A percentile compares a stretch with the other conserved stretches of the same genome.
phyloP scores from a whole-genome alignment of 2,797 vertebrate genomes.

The Chaetodon trifasciatus region DNA sequence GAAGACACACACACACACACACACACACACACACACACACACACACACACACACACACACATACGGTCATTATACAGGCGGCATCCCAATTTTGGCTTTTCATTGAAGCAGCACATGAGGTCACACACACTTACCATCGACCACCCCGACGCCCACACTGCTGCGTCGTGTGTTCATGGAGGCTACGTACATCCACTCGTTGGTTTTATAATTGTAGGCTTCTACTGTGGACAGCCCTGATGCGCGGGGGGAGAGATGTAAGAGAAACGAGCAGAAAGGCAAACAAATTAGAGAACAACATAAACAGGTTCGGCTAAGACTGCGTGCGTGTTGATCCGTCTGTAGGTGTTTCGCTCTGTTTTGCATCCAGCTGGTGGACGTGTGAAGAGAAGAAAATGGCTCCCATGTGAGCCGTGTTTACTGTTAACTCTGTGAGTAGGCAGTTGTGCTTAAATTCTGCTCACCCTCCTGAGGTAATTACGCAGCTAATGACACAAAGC shows the following conservation, averaged over 20 bases:
- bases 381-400: neutral
- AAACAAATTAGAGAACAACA: neutral
- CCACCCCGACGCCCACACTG: constrained; percentile 97
- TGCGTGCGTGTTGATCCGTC: neutral
- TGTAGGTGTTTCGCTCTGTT: constrained; percentile 6
- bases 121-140: constrained; percentile 86
- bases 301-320: neutral
- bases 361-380: neutral
- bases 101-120: neutral
- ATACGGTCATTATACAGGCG: neutral
- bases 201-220: constrained; percentile 92
- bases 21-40: constrained; percentile 15
- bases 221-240: constrained; percentile 95
- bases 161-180: constrained; percentile 97
- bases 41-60: neutral
- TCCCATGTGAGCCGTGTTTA: neutral
- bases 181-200: constrained; percentile 94
- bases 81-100: neutral
- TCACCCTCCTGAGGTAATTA: neutral
- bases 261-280: neutral
- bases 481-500: neutral
- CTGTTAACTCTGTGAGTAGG: neutral
- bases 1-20: constrained; percentile 29
- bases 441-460: neutral
- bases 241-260: neutral